A percentile compares a stretch with the other conserved stretches of the same genome.
phyloP scores from a whole-genome alignment of 2,888 invertebrate genomes.

The Temnothorax unifasciatus region DNA sequence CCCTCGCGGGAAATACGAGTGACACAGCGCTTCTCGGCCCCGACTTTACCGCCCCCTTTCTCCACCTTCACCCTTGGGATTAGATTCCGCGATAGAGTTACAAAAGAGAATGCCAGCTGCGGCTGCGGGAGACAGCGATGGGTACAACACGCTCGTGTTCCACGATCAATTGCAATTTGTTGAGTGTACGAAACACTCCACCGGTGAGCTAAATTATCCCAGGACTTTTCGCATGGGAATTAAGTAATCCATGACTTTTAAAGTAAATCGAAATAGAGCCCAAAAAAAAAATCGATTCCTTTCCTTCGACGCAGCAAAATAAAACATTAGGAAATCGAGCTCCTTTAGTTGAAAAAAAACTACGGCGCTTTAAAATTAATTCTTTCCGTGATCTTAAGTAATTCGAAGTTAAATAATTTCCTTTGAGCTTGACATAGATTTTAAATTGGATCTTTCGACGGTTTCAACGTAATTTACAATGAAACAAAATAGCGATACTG shows the following conservation, averaged over 20 bases:
- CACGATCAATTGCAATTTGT: constrained; percentile 12
- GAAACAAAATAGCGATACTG: neutral
- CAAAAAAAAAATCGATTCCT: neutral
- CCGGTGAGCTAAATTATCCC: neutral
- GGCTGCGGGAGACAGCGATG: constrained; percentile 34
- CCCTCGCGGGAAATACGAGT: constrained; percentile 55
- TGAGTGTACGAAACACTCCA: neutral
- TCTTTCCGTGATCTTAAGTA: neutral
- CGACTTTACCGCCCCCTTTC: neutral
- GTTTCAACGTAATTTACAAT: neutral
- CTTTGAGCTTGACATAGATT: neutral
- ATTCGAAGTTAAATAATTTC: neutral
- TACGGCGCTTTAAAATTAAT: neutral
- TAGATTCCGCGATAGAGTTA: constrained; percentile 54
- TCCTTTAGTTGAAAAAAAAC: neutral
- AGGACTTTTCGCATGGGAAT: neutral
- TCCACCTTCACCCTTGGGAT: constrained; percentile 30
- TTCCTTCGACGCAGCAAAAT: neutral
- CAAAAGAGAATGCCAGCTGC: constrained; percentile 54
- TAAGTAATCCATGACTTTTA: neutral
- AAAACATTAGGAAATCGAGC: neutral
- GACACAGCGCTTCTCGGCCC: constrained; percentile 30
- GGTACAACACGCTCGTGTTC: constrained; percentile 37
- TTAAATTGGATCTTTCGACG: neutral
- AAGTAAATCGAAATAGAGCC: neutral